Evolutionary conservation across 1,140 invertebrate genomes (phyloP), one percentile per base, ranked within the genome.

Genomic region (Lutraria rhynchaena): DNA sequence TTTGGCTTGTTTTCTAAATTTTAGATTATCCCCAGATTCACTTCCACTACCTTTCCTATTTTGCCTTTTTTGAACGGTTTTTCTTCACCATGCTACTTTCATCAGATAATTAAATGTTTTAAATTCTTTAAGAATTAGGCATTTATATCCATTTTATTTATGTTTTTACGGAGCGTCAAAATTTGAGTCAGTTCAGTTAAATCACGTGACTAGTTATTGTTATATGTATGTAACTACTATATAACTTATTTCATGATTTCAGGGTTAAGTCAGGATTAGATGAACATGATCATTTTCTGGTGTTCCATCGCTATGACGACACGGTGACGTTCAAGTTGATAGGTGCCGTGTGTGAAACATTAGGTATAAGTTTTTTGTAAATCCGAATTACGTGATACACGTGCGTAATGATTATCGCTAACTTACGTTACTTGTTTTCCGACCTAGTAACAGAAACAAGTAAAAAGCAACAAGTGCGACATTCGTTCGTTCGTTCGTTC

Each of bases 231-330:
- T 15, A 19, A 22, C 55, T 19, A 17, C 22, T 11, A 61, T 31
- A 67, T 53, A 31, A 53, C 3, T 24, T n/a, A 49, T 53, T 5
- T 22, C 27, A 31, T 69, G 24, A 57, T 61, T 77, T 37, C 63
- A 90, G 89, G 27, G 69, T 84, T 29, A 73, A 84, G 29, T 82
- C 84, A 13, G 81, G 69, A 7, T 60, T 88, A 37, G 86, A 90
- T 61, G 88, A 89, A 58, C 57, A 83, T 29, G 76, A 86, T 17
- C 74, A 87, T 58, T 91, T 90, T 63, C 80, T 89, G 82, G 85
- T 88, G 15, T 90, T 90, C 58, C 85, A 88, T 35, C 75, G 84
- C 15, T 91, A 91, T 57, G 78, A 83, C n/a, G 90, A 91, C 65
- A 46, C 69, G 9, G 22, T 73, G 1, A 90, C 89, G 3, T 86